Conservation (phyloP, 2,888 invertebrate species). For the Chymomyza procnemis region DNA sequence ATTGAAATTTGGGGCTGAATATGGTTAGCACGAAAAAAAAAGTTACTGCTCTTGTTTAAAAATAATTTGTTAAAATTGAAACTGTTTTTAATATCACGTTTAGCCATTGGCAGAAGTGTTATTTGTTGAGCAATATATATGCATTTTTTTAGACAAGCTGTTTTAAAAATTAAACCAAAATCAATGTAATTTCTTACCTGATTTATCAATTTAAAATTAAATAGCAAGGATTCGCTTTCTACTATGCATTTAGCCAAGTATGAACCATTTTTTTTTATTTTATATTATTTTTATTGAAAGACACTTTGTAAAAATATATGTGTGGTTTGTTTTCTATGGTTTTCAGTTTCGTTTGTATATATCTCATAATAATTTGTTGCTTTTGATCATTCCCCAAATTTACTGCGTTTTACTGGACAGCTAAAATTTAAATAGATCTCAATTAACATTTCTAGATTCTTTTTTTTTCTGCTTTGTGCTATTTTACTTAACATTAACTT, state of each 20-base stretch:
- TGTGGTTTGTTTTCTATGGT: constrained; percentile 18
- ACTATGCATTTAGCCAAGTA: not conserved
- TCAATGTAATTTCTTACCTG: constrained; percentile 10
- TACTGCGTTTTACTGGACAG: not conserved
- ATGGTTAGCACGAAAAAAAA: not conserved
- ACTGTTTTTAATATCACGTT: not conserved
- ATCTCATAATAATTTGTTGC: constrained; percentile 14
- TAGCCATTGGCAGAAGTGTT: not conserved
- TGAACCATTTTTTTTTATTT: constrained; percentile 18
- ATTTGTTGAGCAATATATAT: not conserved
- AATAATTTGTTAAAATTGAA: not conserved
- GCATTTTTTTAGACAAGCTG: not conserved
- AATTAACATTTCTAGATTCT: not conserved
- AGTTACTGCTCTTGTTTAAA: not conserved
- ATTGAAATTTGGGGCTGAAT: not conserved
- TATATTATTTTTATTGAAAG: constrained; percentile 68
- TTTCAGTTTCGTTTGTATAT: constrained; percentile 24
- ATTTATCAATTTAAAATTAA: not conserved
- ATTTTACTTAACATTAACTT: constrained; percentile 6
- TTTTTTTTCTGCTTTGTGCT: not conserved
- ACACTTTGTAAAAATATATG: constrained; percentile 68
- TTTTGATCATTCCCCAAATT: not conserved
- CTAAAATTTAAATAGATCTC: not conserved
- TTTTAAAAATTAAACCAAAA: constrained; percentile 13
- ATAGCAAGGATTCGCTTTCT: not conserved